Evolutionary conservation across 2,888 invertebrate species (phyloP).

Genomic region (Muscina levida): DNA sequence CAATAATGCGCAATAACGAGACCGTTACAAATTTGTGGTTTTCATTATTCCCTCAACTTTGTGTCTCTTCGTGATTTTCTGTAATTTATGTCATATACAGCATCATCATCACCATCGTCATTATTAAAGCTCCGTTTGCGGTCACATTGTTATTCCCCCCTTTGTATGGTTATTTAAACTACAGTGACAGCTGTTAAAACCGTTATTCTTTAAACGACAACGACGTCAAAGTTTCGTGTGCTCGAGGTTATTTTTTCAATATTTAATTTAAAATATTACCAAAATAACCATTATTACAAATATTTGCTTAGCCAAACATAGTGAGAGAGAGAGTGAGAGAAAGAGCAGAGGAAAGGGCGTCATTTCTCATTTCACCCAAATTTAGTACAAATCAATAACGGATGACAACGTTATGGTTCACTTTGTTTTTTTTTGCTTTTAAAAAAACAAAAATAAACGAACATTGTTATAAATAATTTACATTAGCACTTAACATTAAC

Average conservation of each 20-base stretch:
- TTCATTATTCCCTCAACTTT: background rate
- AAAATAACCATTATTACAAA: slow-evolving; percentile 13
- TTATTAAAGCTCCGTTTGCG: too few relatives aligned
- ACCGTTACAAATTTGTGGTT: too few relatives aligned
- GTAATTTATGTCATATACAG: background rate
- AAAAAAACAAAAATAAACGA: too few relatives aligned
- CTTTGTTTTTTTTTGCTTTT: background rate
- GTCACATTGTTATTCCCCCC: background rate
- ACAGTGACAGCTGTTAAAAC: too few relatives aligned
- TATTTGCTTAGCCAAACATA: background rate
- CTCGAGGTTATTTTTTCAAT: too few relatives aligned
- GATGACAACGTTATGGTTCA: background rate
- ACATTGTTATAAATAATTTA: too few relatives aligned
- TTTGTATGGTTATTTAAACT: too few relatives aligned
- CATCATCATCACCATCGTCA: too few relatives aligned
- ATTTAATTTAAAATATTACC: background rate
- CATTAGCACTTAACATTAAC: too few relatives aligned
- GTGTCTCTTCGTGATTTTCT: background rate
- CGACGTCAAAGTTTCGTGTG: too few relatives aligned
- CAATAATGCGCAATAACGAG: too few relatives aligned
- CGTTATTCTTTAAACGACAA: slow-evolving; percentile 4
- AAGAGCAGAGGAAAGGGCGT: background rate
- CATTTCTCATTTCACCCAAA: slow-evolving; percentile 1
- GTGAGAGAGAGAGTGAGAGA: background rate
- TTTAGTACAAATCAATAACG: background rate